These are phyloP conservation scores for Megalurothrips usitatus DNA, from an alignment of 2,888 invertebrate genomes.

Conservation along the genomic window DNA sequence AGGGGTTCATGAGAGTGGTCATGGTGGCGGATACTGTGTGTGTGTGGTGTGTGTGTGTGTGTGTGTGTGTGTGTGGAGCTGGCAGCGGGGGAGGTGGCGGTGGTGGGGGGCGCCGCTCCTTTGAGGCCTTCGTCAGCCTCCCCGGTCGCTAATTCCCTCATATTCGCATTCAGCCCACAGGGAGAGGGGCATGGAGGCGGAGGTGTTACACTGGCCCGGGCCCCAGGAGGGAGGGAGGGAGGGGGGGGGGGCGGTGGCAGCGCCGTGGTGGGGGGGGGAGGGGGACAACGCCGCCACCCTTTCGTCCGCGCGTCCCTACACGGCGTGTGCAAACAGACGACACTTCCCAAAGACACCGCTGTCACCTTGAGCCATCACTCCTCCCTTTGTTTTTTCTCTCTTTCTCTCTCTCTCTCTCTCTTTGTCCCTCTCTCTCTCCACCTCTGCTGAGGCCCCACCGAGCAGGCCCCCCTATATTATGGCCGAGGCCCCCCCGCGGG, in stretches of 20 bases:
- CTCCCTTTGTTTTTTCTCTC: neutral
- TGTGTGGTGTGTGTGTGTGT: too few relatives aligned
- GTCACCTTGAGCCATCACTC: neutral
- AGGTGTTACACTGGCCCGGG: neutral
- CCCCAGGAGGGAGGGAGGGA: neutral
- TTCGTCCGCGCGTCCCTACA: too few relatives aligned
- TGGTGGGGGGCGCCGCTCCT: neutral
- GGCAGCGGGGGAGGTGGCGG: neutral
- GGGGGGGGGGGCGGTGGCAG: neutral
- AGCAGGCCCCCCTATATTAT: too few relatives aligned
- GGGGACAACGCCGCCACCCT: neutral
- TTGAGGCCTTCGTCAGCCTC: neutral
- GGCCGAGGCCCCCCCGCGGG: too few relatives aligned
- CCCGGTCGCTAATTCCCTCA: neutral
- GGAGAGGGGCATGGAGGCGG: neutral
- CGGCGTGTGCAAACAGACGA: too few relatives aligned
- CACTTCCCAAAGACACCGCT: too few relatives aligned
- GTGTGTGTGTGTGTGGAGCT: too few relatives aligned
- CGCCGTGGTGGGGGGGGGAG: neutral
- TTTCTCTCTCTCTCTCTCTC: too few relatives aligned
- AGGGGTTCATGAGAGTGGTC: too few relatives aligned
- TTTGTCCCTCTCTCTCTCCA: too few relatives aligned
- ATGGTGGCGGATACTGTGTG: too few relatives aligned
- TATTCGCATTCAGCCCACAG: neutral
- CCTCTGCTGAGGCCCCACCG: too few relatives aligned